Evolutionary conservation across 1,140 invertebrate species (phyloP), one percentile per base, ranked within the genome.

Genomic region (Trichonephila clavipes): DNA sequence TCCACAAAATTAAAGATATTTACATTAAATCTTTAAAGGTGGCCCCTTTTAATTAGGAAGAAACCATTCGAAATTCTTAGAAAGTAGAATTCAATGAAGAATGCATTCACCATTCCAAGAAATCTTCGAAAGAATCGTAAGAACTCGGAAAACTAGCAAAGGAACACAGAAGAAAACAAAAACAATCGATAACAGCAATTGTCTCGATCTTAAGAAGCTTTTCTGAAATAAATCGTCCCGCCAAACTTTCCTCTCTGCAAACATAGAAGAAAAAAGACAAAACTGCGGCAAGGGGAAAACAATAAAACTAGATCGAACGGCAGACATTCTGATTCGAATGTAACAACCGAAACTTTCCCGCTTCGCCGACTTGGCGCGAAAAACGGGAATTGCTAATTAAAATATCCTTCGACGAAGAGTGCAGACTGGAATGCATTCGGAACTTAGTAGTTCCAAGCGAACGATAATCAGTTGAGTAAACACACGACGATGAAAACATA

Each of bases 401-500:
- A 87, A 87, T 87, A 64, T 64, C 28, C 58, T 64, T 21, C 58
- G 83, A 21, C 51, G 28, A 44, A 18, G 24, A 69, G 66, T 24
- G n/a, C 66, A 69, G 66, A n/a, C 24, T 69, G 34, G 24, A 77
- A 40, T 77, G 72, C 28, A 77, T 77, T 77, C 24, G 72, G 72
- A 77, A 77, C 28, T 40, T 28, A 10, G 28, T 28, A 10, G 28
- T 87, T 87, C 85, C 14, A 40, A 64, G n/a, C 4, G 85, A 28
- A 19, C 7, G 59, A 87, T 87, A 87, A 87, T 64, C 58, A 62
- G 59, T 87, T 87, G 58, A 28, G 28, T 59, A 87, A 87, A 87
- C 85, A 87, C n/a, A 28, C 51, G 85, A 64, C 58, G 61, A 87
- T 87, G 85, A 87, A 87, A 87, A 58, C 85, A 87, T 87, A 87